These are phyloP conservation scores for Chamaea fasciata DNA, from an alignment of 2,113 vertebrate species.

Conservation along the genomic window DNA sequence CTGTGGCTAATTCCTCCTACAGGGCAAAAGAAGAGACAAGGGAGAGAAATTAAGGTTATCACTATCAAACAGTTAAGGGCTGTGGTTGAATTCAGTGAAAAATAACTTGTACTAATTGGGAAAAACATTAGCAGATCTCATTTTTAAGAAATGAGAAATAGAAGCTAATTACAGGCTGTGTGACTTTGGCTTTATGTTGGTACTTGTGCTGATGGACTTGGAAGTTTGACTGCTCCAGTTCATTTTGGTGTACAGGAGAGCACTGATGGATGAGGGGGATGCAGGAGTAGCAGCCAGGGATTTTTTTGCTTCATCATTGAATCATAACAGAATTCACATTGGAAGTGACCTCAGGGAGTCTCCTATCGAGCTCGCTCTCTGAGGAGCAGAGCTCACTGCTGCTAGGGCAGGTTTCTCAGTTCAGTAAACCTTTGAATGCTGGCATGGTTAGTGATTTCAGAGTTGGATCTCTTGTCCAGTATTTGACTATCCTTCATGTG, in stretches of 20 bases:
- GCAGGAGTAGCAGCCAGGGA: not conserved
- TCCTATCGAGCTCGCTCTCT: not conserved
- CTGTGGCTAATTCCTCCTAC: not conserved
- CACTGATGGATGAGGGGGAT: not conserved
- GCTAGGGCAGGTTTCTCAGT: not conserved
- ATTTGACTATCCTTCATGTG: not conserved
- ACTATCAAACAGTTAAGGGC: slow-evolving; percentile 11
- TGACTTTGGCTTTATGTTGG: not conserved
- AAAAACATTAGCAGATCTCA: not conserved
- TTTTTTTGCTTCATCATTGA: not conserved
- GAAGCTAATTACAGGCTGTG: not conserved
- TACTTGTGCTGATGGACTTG: not conserved
- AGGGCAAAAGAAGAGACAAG: not conserved
- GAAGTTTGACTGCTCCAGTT: not conserved
- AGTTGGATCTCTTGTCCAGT: not conserved
- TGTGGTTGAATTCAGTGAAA: not conserved
- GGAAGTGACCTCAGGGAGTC: not conserved
- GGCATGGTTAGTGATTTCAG: not conserved
- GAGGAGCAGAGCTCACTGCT: not conserved
- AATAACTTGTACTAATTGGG: not conserved
- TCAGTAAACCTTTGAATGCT: not conserved
- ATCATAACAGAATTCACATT: not conserved
- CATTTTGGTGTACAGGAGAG: not conserved
- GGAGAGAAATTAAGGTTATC: slow-evolving; percentile 13
- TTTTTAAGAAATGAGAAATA: slow-evolving; percentile 5